These are phyloP conservation scores for Lepus townsendii DNA, from an alignment of 2,797 vertebrate species.

Conservation along the genomic window DNA sequence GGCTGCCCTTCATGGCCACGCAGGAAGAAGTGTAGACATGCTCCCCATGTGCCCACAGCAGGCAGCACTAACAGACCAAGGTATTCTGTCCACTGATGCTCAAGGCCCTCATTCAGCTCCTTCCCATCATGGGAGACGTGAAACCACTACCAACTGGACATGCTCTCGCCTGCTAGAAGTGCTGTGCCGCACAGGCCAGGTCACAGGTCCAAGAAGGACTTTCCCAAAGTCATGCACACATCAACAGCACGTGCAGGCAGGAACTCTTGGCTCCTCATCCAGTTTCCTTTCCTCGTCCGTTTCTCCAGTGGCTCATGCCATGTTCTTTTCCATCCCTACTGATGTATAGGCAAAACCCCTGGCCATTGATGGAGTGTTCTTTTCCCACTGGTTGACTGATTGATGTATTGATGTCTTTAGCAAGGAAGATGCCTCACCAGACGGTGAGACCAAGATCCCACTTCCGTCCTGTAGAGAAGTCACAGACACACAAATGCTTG, in stretches of 20 bases:
- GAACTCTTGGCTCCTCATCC: not conserved
- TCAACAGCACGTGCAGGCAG: not conserved
- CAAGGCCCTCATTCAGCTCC: not conserved
- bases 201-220: not conserved
- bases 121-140: not conserved
- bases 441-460: not conserved
- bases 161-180: no score
- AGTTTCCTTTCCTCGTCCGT: not conserved
- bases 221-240: not conserved
- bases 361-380: no score
- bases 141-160: not conserved
- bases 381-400: not conserved
- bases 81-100: fast-evolving
- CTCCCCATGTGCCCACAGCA: no score
- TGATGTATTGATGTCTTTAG: not conserved
- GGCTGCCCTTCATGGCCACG: not conserved
- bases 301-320: not conserved
- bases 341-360: not conserved
- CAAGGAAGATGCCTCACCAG: not conserved
- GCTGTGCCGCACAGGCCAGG: no score
- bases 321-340: not conserved
- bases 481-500: not conserved
- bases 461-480: not conserved
- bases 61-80: fast-evolving
- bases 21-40: fast-evolving